phyloP scores from a whole-genome alignment of 2,113 vertebrate species.

The Bettongia penicillata region DNA sequence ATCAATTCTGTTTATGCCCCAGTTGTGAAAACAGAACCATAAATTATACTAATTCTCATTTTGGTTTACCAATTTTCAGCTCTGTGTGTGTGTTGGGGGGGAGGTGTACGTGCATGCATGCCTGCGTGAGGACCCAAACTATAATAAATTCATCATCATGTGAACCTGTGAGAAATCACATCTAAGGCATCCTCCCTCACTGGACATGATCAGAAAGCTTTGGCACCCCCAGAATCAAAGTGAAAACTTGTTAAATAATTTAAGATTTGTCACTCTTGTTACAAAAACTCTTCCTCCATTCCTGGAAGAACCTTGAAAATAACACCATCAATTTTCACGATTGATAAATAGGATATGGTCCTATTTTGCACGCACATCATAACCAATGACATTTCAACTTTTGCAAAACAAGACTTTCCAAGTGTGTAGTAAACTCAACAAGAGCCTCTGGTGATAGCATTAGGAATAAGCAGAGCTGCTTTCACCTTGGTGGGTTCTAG shows the following conservation, averaged over 20 bases:
- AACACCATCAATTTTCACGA: constrained; percentile 46
- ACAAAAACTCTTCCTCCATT: constrained; percentile 44
- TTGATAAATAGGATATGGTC: constrained; percentile 19
- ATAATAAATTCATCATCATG: constrained; percentile 35
- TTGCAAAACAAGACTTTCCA: constrained; percentile 39
- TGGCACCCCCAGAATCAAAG: background rate
- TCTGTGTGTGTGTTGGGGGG: background rate
- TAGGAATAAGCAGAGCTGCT: background rate
- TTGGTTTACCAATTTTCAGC: constrained; percentile 60
- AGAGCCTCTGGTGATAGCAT: background rate
- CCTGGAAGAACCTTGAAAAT: constrained; percentile 44
- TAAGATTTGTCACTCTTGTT: constrained; percentile 47
- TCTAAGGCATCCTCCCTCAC: background rate
- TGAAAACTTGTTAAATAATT: constrained; percentile 67
- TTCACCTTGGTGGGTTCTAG: background rate
- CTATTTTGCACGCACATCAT: constrained; percentile 41
- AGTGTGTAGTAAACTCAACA: constrained; percentile 7
- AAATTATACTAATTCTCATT: constrained; percentile 70
- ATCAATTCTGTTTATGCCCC: constrained; percentile 62
- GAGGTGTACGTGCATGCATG: background rate
- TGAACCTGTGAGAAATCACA: background rate
- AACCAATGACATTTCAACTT: constrained; percentile 28
- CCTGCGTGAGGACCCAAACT: constrained; percentile 38
- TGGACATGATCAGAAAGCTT: background rate
- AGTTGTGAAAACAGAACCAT: constrained; percentile 70